These are phyloP conservation scores for Myrmecobius fasciatus DNA, from an alignment of 2,113 vertebrate species.

Conservation along the genomic window DNA sequence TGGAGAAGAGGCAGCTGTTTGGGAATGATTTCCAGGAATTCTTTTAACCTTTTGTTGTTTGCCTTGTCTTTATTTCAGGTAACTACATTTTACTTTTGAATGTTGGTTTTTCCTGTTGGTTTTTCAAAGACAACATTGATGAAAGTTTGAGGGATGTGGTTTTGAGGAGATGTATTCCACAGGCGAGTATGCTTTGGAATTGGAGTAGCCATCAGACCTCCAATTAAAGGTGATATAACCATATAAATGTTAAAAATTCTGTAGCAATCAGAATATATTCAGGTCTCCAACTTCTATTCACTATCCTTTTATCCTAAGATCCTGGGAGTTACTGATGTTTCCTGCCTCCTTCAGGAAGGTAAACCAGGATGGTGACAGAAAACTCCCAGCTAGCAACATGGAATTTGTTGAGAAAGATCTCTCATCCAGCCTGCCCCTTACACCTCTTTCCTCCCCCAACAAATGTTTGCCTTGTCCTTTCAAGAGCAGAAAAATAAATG, in stretches of 20 bases:
- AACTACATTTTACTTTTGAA: neutral
- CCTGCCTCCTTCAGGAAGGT: slow-evolving; percentile 42
- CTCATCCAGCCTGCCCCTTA: neutral
- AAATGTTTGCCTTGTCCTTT: slow-evolving; percentile 24
- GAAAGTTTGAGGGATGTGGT: neutral
- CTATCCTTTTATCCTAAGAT: slow-evolving; percentile 26
- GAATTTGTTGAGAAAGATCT: slow-evolving; percentile 5
- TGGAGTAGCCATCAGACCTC: neutral
- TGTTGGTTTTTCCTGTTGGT: neutral
- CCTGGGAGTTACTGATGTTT: slow-evolving; percentile 1
- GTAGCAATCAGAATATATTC: neutral
- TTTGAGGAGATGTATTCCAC: neutral
- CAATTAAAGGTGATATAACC: neutral
- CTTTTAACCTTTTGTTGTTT: neutral
- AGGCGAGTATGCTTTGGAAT: neutral
- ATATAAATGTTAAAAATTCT: neutral
- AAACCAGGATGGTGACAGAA: slow-evolving; percentile 33
- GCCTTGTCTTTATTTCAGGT: neutral
- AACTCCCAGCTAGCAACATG: slow-evolving; percentile 48
- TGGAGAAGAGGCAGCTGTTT: neutral
- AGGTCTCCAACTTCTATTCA: neutral
- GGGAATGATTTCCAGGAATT: neutral
- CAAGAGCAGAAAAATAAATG: slow-evolving; percentile 21
- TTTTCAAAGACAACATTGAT: neutral
- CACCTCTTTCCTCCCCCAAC: neutral